phyloP scores from a whole-genome alignment of 2,113 vertebrate species.

The Platysternon megacephalum region DNA sequence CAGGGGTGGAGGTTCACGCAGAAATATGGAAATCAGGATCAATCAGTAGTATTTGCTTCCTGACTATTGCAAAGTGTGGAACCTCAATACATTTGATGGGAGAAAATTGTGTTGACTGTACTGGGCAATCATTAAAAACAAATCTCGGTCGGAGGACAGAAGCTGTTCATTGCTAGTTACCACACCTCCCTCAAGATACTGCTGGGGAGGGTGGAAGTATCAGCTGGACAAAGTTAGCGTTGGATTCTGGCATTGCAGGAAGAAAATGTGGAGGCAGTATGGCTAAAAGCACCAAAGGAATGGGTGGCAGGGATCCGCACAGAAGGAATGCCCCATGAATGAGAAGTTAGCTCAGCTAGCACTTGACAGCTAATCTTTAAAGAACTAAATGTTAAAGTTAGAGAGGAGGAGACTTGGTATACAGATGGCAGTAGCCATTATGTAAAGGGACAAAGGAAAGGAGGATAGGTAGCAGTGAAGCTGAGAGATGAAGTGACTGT shows the following conservation, averaged over 20 bases:
- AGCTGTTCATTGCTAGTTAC: too few relatives aligned
- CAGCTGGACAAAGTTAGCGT: background rate
- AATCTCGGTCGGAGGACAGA: too few relatives aligned
- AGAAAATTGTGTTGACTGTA: too few relatives aligned
- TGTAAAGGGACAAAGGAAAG: background rate
- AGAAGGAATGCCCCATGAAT: background rate
- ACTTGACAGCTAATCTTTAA: background rate
- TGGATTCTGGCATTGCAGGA: background rate
- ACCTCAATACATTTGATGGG: background rate
- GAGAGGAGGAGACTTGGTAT: background rate
- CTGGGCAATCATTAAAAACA: too few relatives aligned
- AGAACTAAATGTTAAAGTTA: background rate
- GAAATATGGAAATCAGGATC: background rate
- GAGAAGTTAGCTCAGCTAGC: background rate
- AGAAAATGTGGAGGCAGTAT: background rate
- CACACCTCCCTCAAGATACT: background rate
- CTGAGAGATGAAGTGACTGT: background rate
- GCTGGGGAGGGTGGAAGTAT: background rate
- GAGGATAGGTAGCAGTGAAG: background rate
- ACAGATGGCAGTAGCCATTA: background rate
- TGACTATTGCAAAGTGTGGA: background rate
- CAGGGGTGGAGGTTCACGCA: background rate
- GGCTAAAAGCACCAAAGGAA: background rate
- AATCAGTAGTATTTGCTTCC: background rate
- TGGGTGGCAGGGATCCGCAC: background rate